Base-by-base conservation (phyloP, 2,797 vertebrate genomes). In the Sternarchorhynchus goeldii region DNA sequence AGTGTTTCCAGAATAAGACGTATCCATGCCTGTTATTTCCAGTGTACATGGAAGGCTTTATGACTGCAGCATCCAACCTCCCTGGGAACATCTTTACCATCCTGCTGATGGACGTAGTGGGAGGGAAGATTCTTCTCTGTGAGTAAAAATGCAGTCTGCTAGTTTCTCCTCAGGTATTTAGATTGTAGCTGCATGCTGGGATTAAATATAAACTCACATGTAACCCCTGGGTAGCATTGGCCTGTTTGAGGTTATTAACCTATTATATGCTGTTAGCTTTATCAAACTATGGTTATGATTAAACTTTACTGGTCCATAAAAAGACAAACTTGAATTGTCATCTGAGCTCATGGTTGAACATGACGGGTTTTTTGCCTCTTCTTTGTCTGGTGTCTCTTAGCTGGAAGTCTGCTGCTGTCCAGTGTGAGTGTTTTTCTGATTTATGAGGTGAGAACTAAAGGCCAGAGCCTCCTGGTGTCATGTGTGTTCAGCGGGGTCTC, bases 31-130 rank as follows among this genome's bases (percentile, higher is more conserved):
- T 45, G 75, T 17, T 14, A 57, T 66, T 76, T 12, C 2, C 87
- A 94, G 93, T 94, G 8, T 94, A 93, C 29, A 89, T 83, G 85
- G 92, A 94, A 70, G 89, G 90, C 21, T 93, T 94, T 75, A 2
- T 91, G 75, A 86, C 90, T 0, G 93, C 93, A 0, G 88, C 65
- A 0, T 90, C 92, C 0, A 94, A 93, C 87, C 73, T 94, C 1
- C 93, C 93, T 0, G 93, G 93, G 10, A 94, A 94, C 88, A 88
- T 94, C 85, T 90, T 94, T 82, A 92, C 91, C 55, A 92, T 94
- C 14, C 78, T 93, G 0, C 31, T 92, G 56, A 92, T 94, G 90
- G 92, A 93, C 87, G 82, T 65, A 41, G 74, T 79, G 0, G 93
- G 93, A 81, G 93, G 91, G 32, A 93, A 91, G 77, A 5, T 81